Percentiles rank a stretch among this genome's conserved stretches.
Evolutionary conservation across 1,140 invertebrate species (phyloP).

Genomic region (Drosophila lini): DNA sequence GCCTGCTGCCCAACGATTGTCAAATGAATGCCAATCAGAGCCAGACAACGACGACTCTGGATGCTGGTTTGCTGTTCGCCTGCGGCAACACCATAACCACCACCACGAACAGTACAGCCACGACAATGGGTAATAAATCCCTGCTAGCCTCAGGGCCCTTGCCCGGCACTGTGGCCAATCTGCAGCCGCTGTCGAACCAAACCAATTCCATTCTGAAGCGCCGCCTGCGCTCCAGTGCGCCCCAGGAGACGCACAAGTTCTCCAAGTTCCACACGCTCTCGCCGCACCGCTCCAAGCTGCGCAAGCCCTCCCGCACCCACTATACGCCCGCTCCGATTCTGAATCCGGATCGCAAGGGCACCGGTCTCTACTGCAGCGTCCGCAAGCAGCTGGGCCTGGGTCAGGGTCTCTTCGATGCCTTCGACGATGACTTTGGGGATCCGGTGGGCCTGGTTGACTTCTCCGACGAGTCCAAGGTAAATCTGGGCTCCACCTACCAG

Average conservation of each 20-base stretch:
- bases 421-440: conserved; percentile 80
- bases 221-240: conserved; percentile 84
- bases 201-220: conserved; percentile 81
- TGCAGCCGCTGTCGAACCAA: conserved; percentile 78
- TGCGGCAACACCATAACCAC: conserved; percentile 39
- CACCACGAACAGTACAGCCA: conserved; percentile 5
- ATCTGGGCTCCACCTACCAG: conserved; percentile 95
- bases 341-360: conserved; percentile 93
- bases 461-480: conserved; percentile 88
- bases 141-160: conserved; percentile 15
- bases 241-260: conserved; percentile 66
- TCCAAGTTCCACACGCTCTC: conserved; percentile 84
- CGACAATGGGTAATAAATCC: conserved; percentile 21
- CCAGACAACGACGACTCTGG: conserved; percentile 40
- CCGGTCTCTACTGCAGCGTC: conserved; percentile 89
- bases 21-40: conserved; percentile 41
- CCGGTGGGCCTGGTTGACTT: conserved; percentile 78
- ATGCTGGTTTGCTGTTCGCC: conserved; percentile 50
- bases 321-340: conserved; percentile 97
- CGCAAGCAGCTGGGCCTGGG: conserved; percentile 65
- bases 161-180: conserved; percentile 39
- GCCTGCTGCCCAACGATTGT: conserved; percentile 31
- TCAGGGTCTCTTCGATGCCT: conserved; percentile 67
- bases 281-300: conserved; percentile 86
- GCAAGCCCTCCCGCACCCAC: conserved; percentile 87